These are phyloP conservation scores for Platorchestia sp. DNA, from an alignment of 1,140 invertebrate genomes.

Conservation along the genomic window DNA sequence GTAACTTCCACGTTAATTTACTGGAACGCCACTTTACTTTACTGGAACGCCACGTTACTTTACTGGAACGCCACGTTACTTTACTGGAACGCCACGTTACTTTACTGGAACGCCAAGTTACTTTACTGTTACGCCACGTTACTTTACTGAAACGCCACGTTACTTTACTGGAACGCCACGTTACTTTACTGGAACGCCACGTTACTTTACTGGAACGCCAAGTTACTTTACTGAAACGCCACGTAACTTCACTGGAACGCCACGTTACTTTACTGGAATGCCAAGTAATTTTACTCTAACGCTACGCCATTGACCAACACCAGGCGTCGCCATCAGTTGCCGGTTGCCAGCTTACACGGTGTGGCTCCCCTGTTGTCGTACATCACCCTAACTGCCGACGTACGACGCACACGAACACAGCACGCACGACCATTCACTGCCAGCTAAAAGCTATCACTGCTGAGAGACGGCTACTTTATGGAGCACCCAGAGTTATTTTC, in stretches of 20 bases:
- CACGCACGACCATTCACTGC: background rate
- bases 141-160: background rate
- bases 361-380: background rate
- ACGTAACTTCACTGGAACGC: background rate
- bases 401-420: conserved; percentile 10
- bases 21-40: too few relatives aligned
- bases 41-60: too few relatives aligned
- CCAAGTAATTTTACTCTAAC: background rate
- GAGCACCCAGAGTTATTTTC: background rate
- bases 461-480: background rate
- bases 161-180: background rate
- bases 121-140: background rate
- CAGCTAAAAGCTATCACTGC: conserved; percentile 18
- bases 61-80: too few relatives aligned
- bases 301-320: background rate
- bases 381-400: conserved; percentile 10
- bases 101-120: background rate
- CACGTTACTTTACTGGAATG: background rate
- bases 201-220: background rate
- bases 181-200: background rate
- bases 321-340: background rate
- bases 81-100: background rate
- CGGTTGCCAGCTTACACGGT: background rate
- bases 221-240: background rate
- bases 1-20: too few relatives aligned